Conservation (phyloP, 2,113 vertebrate species). For the Pangasianodon gigas region DNA sequence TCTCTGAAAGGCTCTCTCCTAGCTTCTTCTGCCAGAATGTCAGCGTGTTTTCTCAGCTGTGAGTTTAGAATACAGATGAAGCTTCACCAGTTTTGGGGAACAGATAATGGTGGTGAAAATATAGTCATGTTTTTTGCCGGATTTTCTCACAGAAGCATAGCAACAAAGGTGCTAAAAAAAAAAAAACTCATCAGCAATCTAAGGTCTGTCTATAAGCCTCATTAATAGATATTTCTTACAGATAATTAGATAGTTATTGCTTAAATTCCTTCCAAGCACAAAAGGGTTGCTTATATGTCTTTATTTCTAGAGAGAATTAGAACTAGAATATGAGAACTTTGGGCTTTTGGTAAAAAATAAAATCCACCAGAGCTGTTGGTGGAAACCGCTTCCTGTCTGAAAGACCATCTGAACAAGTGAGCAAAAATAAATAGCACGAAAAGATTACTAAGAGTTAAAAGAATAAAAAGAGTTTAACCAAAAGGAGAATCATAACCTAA, state of each 20-base stretch:
- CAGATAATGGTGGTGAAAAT: background rate
- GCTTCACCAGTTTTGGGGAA: constrained; percentile 1
- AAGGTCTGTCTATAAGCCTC: background rate
- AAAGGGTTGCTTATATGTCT: background rate
- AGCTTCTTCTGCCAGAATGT: constrained; percentile 65
- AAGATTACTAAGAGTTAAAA: background rate
- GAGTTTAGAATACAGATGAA: constrained; percentile 67
- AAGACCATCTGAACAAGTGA: background rate
- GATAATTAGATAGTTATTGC: background rate
- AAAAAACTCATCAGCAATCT: background rate
- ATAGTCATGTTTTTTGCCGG: background rate
- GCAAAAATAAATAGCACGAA: background rate
- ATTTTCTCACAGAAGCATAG: background rate
- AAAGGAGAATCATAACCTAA: background rate
- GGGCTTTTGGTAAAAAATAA: background rate
- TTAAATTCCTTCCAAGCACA: background rate
- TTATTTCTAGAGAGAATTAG: background rate
- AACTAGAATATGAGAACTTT: background rate
- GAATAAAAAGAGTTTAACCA: background rate
- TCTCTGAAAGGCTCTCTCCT: constrained; percentile 32
- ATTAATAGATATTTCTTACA: background rate
- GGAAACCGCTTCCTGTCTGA: background rate
- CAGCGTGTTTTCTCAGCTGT: constrained; percentile 73
- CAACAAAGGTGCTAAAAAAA: background rate
- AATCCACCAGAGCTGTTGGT: background rate